A percentile compares a stretch with the other conserved stretches of the same genome.
These are phyloP conservation scores for Paedocypris sp. DNA, from an alignment of 2,113 vertebrate species.

Conservation along the genomic window DNA sequence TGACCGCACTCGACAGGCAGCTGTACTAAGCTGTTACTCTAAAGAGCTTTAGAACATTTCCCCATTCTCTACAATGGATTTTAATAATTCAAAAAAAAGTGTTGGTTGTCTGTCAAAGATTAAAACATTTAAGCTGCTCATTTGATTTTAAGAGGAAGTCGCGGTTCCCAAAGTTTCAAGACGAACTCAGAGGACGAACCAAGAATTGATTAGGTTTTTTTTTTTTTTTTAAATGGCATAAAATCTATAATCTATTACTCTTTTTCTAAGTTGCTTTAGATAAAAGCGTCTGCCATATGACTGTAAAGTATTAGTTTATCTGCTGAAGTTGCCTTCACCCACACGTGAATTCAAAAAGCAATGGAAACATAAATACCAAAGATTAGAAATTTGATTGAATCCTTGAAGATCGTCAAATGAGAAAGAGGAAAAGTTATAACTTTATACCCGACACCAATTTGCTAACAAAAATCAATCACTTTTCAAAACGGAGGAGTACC, in stretches of 20 bases:
- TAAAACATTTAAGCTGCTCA: not conserved
- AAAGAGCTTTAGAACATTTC: not conserved
- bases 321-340: not conserved
- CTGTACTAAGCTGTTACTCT: not conserved
- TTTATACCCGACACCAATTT: slow-evolving; percentile 31
- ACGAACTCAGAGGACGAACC: too few species aligned
- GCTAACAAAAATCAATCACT: slow-evolving; percentile 32
- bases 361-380: slow-evolving; percentile 25
- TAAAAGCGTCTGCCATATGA: too few species aligned
- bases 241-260: too few species aligned
- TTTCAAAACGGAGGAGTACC: slow-evolving; percentile 21
- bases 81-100: not conserved
- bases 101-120: not conserved
- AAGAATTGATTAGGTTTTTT: too few species aligned
- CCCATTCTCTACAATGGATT: not conserved
- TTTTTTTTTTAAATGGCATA: too few species aligned
- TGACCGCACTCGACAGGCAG: not conserved
- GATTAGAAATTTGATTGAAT: slow-evolving; percentile 31
- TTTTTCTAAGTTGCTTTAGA: too few species aligned
- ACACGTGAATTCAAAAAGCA: not conserved
- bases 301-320: not conserved
- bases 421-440: slow-evolving; percentile 31
- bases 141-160: too few species aligned
- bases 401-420: slow-evolving; percentile 19
- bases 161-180: too few species aligned